phyloP scores from a whole-genome alignment of 2,797 vertebrate genomes.

The Phrynocephalus forsythii region DNA sequence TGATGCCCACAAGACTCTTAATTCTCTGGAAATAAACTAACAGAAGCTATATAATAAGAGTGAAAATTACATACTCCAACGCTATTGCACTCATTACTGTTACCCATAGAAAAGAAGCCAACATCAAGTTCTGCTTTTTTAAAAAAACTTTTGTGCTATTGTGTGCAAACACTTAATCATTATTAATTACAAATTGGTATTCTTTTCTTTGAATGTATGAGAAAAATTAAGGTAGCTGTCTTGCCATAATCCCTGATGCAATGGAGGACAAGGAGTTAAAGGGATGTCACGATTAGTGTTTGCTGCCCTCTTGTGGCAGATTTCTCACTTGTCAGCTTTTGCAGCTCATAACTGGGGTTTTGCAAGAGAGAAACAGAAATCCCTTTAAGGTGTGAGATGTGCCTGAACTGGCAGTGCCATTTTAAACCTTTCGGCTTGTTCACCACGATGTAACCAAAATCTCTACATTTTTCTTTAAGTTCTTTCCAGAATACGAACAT shows the following conservation, averaged over 20 bases:
- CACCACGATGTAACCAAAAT: not conserved
- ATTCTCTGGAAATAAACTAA: too few species aligned
- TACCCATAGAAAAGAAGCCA: not conserved
- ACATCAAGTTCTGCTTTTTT: not conserved
- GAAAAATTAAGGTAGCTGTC: not conserved
- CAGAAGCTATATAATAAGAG: too few species aligned
- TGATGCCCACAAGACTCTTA: too few species aligned
- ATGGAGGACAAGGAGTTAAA: not conserved
- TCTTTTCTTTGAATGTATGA: not conserved
- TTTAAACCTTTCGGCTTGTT: not conserved
- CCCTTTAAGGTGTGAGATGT: too few species aligned
- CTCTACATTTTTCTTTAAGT: conserved; percentile 7
- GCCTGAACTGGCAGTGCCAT: not conserved
- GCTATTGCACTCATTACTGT: not conserved
- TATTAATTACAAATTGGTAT: not conserved
- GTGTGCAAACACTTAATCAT: too few species aligned
- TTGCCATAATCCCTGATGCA: not conserved
- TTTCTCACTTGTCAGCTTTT: too few species aligned
- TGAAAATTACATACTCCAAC: not conserved
- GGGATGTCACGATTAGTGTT: not conserved
- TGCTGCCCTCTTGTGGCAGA: conserved; percentile 24
- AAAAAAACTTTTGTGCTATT: not conserved
- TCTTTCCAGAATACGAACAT: not conserved
- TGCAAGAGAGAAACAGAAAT: too few species aligned
- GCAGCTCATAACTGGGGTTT: too few species aligned